Conservation (phyloP, 53 echinoderm and acorn worm genomes). For the Apostichopus leukothele region DNA sequence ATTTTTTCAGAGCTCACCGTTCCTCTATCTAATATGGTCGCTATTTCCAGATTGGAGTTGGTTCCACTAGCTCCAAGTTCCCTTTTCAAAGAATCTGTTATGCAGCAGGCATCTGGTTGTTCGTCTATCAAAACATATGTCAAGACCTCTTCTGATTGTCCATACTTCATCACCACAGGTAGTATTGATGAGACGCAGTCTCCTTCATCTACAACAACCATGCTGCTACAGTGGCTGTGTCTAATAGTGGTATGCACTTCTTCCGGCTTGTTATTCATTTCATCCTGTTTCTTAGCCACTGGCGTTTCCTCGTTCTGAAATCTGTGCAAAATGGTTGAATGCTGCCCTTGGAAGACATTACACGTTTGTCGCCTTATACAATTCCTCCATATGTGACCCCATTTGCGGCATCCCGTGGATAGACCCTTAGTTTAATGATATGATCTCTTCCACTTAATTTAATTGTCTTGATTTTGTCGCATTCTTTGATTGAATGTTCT, state of each 20-base stretch:
- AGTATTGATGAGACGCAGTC: slow-evolving; percentile 5
- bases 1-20: slow-evolving; percentile 25
- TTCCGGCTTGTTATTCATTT: too few species aligned
- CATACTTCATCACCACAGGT: slow-evolving; percentile 27
- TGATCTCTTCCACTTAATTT: slow-evolving; percentile 6
- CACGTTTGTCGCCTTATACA: slow-evolving; percentile 21
- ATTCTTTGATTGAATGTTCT: background rate
- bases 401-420: slow-evolving; percentile 14
- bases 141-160: background rate
- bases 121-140: slow-evolving; percentile 43
- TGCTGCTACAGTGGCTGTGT: slow-evolving; percentile 18
- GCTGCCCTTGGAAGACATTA: slow-evolving; percentile 40
- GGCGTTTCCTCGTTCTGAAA: background rate
- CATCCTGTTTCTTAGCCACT: background rate
- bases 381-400: slow-evolving; percentile 11
- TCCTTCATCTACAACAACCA: background rate
- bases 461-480: slow-evolving; percentile 24
- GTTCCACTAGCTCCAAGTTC: slow-evolving; percentile 21
- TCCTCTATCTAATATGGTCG: slow-evolving; percentile 22
- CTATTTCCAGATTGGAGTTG: slow-evolving; percentile 1
- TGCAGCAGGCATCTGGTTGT: slow-evolving; percentile 42
- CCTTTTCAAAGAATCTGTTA: background rate
- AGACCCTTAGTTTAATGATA: background rate
- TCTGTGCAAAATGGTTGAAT: slow-evolving; percentile 48
- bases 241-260: background rate